Conservation (phyloP, 2,888 invertebrate genomes). For the Philhelius pedissequus region DNA sequence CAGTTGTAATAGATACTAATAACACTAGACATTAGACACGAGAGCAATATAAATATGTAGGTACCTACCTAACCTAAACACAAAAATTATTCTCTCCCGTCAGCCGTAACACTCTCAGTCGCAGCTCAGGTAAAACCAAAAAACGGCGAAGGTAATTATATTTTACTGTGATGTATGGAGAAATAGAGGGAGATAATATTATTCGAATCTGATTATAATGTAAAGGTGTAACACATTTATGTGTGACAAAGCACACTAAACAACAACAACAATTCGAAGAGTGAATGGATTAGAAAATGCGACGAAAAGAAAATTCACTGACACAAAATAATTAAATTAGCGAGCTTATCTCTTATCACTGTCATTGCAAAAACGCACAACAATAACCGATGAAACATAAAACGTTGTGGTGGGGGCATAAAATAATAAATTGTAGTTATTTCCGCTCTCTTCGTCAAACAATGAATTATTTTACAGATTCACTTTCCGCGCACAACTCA, state of each 20-base stretch:
- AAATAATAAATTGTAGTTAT: constrained; percentile 35
- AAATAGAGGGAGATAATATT: constrained; percentile 11
- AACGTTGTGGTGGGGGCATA: background rate
- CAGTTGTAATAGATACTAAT: background rate
- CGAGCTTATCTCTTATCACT: constrained; percentile 21
- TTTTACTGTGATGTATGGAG: constrained; percentile 25
- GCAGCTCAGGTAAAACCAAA: constrained; percentile 16
- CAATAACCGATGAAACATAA: background rate
- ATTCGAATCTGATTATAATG: background rate
- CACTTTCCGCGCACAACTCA: constrained; percentile 21
- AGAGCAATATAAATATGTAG: constrained; percentile 29
- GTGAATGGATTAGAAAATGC: background rate
- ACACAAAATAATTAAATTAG: background rate
- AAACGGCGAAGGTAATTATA: background rate
- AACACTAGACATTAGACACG: background rate
- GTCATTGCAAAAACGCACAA: background rate
- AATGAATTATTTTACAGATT: background rate
- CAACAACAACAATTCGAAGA: background rate
- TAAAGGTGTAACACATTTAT: constrained; percentile 16
- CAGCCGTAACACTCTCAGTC: too few relatives aligned
- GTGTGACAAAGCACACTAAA: constrained; percentile 1
- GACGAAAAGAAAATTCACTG: background rate
- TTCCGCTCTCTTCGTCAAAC: constrained; percentile 10
- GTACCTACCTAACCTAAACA: too few relatives aligned
- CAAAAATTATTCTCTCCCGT: constrained; percentile 13